Percentiles rank a stretch among this genome's conserved stretches.
These are phyloP conservation scores for Caenorhabditis becei DNA, from an alignment of 2,888 invertebrate genomes.

Conservation along the genomic window DNA sequence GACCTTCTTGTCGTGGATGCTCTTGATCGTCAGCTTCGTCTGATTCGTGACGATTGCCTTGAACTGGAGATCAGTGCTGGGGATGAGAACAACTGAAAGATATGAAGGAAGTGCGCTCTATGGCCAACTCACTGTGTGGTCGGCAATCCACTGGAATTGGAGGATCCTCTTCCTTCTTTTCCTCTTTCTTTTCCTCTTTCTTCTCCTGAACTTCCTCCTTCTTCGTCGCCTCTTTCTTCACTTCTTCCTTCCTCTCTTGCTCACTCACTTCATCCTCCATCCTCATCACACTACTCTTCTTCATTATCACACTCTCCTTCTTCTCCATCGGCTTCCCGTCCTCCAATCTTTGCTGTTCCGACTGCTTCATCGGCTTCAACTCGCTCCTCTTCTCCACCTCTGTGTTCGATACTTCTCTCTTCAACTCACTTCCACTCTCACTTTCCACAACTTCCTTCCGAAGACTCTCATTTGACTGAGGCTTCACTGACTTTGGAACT, in stretches of 20 bases:
- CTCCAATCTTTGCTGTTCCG: no score
- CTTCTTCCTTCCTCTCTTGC: no score
- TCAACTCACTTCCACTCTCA: not conserved
- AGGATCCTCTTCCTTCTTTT: not conserved
- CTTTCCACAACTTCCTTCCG: not conserved
- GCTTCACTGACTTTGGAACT: not conserved
- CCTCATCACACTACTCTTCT: no score
- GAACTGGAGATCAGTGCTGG: conserved; percentile 9
- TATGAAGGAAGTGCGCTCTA: not conserved
- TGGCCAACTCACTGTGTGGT: conserved; percentile 23
- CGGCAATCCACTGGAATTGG: not conserved
- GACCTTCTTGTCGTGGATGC: conserved; percentile 33
- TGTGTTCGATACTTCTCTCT: not conserved
- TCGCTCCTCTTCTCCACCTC: not conserved
- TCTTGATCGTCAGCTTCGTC: conserved; percentile 25
- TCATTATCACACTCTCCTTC: no score
- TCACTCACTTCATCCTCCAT: no score
- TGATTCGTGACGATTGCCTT: conserved; percentile 13
- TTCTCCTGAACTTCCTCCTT: conserved; percentile 7
- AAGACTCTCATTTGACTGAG: not conserved
- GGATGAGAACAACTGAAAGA: conserved; percentile 20
- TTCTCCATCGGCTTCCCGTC: no score
- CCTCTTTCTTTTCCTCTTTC: not conserved
- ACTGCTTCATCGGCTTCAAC: not conserved
- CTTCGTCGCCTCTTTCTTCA: not conserved